These are phyloP conservation scores for Musca domestica DNA, from an alignment of 1,140 invertebrate species.

Conservation along the genomic window DNA sequence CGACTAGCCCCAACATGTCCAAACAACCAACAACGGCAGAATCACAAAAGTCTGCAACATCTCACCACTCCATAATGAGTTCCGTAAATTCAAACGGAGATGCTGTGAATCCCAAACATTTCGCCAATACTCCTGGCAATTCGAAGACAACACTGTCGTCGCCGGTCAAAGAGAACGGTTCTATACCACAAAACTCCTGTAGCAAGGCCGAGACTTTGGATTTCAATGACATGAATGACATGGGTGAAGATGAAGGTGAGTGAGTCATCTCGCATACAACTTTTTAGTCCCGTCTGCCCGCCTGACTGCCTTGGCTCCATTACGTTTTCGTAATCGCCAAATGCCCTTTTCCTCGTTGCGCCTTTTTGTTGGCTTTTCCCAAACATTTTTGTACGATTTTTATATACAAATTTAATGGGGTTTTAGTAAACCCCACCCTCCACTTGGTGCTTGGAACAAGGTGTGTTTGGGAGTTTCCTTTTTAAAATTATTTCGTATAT, in stretches of 20 bases:
- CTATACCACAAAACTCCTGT: slow-evolving; percentile 24
- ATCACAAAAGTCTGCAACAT: slow-evolving; percentile 16
- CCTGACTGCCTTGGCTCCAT: too few species aligned
- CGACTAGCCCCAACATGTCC: background rate
- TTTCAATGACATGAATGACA: slow-evolving; percentile 40
- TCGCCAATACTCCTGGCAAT: background rate
- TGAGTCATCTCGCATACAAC: background rate
- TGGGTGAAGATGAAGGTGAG: slow-evolving; percentile 48
- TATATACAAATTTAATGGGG: too few species aligned
- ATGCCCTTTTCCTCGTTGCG: too few species aligned
- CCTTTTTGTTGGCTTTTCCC: too few species aligned
- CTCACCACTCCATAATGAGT: slow-evolving; percentile 51
- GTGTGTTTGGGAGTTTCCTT: too few species aligned
- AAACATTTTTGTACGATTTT: too few species aligned
- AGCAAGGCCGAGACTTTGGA: slow-evolving; percentile 48
- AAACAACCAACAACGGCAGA: background rate
- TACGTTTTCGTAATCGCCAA: too few species aligned
- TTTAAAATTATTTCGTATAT: too few species aligned
- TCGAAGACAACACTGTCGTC: background rate
- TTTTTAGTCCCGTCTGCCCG: too few species aligned
- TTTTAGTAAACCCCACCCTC: too few species aligned
- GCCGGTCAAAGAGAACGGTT: slow-evolving; percentile 11
- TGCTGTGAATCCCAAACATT: slow-evolving; percentile 26
- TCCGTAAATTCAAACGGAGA: slow-evolving; percentile 50
- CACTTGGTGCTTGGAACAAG: too few species aligned